These are phyloP conservation scores for Capitella teleta DNA, from an alignment of 1,140 invertebrate species.

Conservation along the genomic window DNA sequence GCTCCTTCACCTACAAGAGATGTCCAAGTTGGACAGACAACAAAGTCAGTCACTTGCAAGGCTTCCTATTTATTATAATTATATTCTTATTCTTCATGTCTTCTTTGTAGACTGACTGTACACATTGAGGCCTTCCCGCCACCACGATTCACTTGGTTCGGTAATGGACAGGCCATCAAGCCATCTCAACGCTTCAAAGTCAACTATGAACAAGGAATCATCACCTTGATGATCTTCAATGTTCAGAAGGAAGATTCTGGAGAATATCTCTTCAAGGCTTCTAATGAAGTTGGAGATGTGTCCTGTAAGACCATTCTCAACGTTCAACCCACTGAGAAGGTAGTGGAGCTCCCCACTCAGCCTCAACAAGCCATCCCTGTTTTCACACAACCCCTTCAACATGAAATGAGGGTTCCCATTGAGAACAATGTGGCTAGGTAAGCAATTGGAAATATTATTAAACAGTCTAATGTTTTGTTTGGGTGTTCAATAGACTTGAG, in stretches of 20 bases:
- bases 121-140: slow-evolving; percentile 27
- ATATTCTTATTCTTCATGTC: not conserved
- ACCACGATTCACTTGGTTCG: slow-evolving; percentile 29
- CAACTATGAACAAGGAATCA: slow-evolving; percentile 24
- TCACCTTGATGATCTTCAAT: slow-evolving; percentile 31
- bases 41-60: slow-evolving; percentile 29
- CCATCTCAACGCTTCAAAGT: slow-evolving; percentile 27
- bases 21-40: slow-evolving; percentile 23
- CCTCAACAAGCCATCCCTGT: slow-evolving; percentile 17
- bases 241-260: slow-evolving; percentile 30
- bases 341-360: slow-evolving; percentile 18
- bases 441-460: no score
- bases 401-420: slow-evolving; percentile 32
- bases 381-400: slow-evolving; percentile 26
- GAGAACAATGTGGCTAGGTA: slow-evolving; percentile 36
- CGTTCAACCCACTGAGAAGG: slow-evolving; percentile 29
- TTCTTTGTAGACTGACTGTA: slow-evolving; percentile 28
- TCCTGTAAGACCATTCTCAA: slow-evolving; percentile 39
- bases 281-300: slow-evolving; percentile 37
- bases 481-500: no score
- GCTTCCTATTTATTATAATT: no score
- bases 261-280: slow-evolving; percentile 33
- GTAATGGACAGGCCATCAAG: slow-evolving; percentile 28
- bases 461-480: no score
- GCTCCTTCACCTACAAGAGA: slow-evolving; percentile 24